Evolutionary conservation across 2,113 vertebrate species (phyloP).

Genomic region (Tupaia chinensis): DNA sequence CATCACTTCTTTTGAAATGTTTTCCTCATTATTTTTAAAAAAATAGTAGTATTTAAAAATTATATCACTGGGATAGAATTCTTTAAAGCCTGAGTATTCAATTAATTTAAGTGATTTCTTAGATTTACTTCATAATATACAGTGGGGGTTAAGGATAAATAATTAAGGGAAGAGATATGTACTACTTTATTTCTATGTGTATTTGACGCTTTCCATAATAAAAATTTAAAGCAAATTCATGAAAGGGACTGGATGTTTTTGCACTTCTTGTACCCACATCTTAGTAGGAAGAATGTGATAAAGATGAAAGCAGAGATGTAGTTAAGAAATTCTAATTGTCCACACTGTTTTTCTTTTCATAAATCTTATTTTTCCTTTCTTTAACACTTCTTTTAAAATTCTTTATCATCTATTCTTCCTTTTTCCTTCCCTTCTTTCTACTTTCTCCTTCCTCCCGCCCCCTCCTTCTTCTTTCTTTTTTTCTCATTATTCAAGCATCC

Average conservation of each 20-base stretch:
- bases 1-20: background rate
- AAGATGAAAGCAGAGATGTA: background rate
- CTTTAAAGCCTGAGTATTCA: conserved; percentile 30
- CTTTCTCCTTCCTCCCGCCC: too few relatives aligned
- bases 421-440: background rate
- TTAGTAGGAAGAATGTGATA: background rate
- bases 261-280: background rate
- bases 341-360: background rate
- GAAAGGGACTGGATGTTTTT: background rate
- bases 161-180: conserved; percentile 1
- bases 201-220: conserved; percentile 30
- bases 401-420: background rate
- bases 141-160: background rate
- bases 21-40: background rate
- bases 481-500: background rate
- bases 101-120: background rate
- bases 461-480: background rate
- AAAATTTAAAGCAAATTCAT: background rate
- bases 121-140: background rate
- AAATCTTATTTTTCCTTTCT: background rate
- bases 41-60: background rate
- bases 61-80: conserved; percentile 1
- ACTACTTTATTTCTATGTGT: background rate
- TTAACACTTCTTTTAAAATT: background rate
- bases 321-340: background rate